Percentiles rank a stretch among this genome's conserved stretches.
These are phyloP conservation scores for Plecotus auritus DNA, from an alignment of 2,113 vertebrate genomes.

Conservation along the genomic window DNA sequence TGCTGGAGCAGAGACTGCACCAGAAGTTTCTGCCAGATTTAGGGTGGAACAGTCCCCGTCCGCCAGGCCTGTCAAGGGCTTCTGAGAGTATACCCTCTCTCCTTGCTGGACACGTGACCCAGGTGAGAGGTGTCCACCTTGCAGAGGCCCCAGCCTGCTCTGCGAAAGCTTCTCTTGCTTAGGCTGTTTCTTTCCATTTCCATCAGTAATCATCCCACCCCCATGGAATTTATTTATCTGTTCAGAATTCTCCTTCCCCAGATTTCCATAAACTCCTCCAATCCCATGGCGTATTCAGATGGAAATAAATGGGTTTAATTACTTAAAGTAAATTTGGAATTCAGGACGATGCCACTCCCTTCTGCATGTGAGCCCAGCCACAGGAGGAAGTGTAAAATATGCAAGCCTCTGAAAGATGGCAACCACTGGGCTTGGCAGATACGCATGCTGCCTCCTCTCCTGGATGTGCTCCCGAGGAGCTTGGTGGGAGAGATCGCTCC, in stretches of 20 bases:
- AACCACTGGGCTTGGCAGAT: constrained; percentile 50
- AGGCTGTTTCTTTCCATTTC: not conserved
- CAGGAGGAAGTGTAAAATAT: constrained; percentile 52
- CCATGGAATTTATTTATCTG: constrained; percentile 46
- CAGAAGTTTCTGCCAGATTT: not conserved
- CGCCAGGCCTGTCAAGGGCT: not conserved
- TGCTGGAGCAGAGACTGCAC: not conserved
- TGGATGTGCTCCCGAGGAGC: not conserved
- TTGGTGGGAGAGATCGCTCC: not conserved
- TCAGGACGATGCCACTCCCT: constrained; percentile 20
- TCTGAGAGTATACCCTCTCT: not conserved
- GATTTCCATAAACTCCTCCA: constrained; percentile 59
- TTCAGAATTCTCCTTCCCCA: constrained; percentile 25
- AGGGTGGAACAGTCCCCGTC: not conserved
- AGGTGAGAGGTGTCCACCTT: fast-evolving
- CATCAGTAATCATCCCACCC: not conserved
- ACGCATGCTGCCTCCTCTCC: not conserved
- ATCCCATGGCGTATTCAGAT: constrained; percentile 59
- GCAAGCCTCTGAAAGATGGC: constrained; percentile 44
- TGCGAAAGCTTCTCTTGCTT: not conserved
- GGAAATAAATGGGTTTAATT: constrained; percentile 75
- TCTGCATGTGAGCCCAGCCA: constrained; percentile 28
- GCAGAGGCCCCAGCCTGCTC: not conserved
- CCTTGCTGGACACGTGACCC: not conserved
- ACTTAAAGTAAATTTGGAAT: constrained; percentile 72